Evolutionary conservation across 2,113 vertebrate genomes (phyloP), one percentile per base, ranked within the genome.

Genomic region (Ailurus styani): DNA sequence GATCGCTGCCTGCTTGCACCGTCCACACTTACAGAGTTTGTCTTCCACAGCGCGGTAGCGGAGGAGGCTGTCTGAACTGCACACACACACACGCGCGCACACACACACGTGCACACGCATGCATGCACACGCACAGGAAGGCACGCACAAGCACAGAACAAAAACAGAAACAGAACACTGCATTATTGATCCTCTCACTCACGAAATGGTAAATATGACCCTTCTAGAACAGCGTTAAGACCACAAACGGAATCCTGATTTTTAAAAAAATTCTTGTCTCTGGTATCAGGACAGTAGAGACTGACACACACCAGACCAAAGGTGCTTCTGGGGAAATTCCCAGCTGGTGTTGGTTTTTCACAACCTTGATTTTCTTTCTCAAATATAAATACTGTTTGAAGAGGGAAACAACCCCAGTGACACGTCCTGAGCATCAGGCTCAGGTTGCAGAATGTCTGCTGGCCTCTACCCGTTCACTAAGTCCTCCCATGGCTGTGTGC

Each of bases 1-100:
- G 99, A 99, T 97, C 99, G 99, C 98, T 99, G 99, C 97, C 99
- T 98, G 98, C 99, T 99, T 45, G 98, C 98, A 23, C 98, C 99
- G 90, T 98, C 98, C 98, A 99, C 98, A 98, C 99, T 99, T 98
- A 99, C 98, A 98, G 99, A 98, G 98, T 99, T 98, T 91, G 99
- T 98, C 98, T 99, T 99, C 99, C 99, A 99, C 97, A 98, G 97
- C 98, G 99, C 98, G 97, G 98, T 98, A 98, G 99, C 98, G 86
- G 99, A 99, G 82, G 98, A 98, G 88, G 99, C 98, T 90, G 99
- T 98, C 98, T 99, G 99, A 98, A 98, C 98, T 99, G 98, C 98
- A 98, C 96, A 91, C 97, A 45, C 84, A 90, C 23, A 6, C 82
- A 84, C 79, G 8, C 37, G 23, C 73, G 21, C 62, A 27, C 31